phyloP scores from a whole-genome alignment of 2,888 invertebrate genomes.

The Polydrusus tereticollis region DNA sequence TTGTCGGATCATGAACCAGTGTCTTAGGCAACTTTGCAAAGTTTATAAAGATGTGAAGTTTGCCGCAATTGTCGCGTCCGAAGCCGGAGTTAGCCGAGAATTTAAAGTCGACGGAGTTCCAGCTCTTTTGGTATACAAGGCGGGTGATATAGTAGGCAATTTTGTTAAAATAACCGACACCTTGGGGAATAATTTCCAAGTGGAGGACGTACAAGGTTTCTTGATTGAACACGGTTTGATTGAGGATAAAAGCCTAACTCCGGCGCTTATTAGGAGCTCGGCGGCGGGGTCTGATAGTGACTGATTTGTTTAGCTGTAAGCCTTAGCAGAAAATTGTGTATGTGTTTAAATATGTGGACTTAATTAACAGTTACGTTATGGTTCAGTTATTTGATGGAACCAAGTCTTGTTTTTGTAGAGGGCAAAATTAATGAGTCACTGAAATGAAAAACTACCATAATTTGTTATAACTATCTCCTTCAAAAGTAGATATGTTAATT shows the following conservation, averaged over 20 bases:
- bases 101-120: constrained; percentile 92
- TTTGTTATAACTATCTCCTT: no score
- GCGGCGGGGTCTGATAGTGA: constrained; percentile 57
- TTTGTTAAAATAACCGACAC: constrained; percentile 90
- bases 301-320: constrained; percentile 8
- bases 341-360: not conserved
- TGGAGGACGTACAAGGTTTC: constrained; percentile 91
- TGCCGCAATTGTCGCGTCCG: constrained; percentile 85
- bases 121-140: constrained; percentile 91
- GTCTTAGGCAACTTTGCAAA: constrained; percentile 79
- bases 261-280: constrained; percentile 66
- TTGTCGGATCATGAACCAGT: constrained; percentile 87
- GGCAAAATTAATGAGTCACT: no score
- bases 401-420: no score
- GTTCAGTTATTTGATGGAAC: no score
- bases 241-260: constrained; percentile 76
- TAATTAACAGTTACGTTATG: not conserved
- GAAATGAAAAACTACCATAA: no score
- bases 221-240: constrained; percentile 88
- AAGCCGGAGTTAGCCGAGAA: constrained; percentile 87
- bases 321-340: not conserved
- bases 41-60: constrained; percentile 91
- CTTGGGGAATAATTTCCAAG: constrained; percentile 90
- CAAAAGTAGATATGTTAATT: no score
- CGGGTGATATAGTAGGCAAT: constrained; percentile 91